Percentiles rank a stretch among this genome's conserved stretches.
Evolutionary conservation across 2,797 vertebrate genomes (phyloP).

Genomic region (Clamator glandarius): DNA sequence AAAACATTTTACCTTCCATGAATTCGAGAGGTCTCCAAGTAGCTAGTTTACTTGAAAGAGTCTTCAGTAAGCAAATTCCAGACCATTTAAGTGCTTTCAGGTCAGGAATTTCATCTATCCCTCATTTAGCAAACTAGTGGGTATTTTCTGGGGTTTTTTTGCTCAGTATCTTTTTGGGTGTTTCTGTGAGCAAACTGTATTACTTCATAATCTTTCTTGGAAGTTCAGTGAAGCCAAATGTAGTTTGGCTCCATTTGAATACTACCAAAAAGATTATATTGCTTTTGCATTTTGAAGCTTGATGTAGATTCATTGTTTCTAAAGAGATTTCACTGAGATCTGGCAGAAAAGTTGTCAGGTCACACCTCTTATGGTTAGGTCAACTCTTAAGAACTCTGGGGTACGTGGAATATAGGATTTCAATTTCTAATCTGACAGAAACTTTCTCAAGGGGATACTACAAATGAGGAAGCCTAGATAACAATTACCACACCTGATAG

Average conservation of each 20-base stretch:
- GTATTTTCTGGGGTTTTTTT: background rate
- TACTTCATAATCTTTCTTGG: background rate
- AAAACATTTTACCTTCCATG: background rate
- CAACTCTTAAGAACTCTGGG: background rate
- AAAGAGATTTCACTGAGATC: background rate
- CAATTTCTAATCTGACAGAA: background rate
- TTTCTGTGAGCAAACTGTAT: background rate
- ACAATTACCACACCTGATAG: background rate
- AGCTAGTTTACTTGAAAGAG: background rate
- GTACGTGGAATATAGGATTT: background rate
- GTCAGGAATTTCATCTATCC: background rate
- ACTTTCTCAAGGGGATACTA: background rate
- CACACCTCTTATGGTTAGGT: background rate
- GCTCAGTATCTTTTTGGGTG: background rate
- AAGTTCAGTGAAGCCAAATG: background rate
- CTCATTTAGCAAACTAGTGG: background rate
- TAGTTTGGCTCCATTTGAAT: background rate
- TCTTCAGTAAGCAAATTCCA: background rate
- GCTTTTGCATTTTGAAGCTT: background rate
- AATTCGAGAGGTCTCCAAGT: background rate
- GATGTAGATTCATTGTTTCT: background rate
- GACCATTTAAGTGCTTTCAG: background rate
- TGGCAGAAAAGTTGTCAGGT: background rate
- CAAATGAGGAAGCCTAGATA: background rate
- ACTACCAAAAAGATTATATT: background rate